Base-by-base conservation (phyloP, 2,797 vertebrate genomes). In the Scomberomorus guttatus region DNA sequence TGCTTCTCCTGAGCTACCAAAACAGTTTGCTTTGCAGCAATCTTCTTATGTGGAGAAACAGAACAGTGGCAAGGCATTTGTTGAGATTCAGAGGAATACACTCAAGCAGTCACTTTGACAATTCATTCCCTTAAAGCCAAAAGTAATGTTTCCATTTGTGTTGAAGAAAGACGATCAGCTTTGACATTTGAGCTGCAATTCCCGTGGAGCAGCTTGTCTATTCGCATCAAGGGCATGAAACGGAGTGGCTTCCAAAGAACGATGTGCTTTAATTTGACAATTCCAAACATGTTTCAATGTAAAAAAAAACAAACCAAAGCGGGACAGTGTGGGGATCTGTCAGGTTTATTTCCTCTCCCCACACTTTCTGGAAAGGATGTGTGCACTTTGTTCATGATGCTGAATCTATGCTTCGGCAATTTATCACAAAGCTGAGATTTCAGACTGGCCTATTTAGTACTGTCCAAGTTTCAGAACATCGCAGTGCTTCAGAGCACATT, bases 141-240 rank as follows among this genome's bases (percentile, higher is more conserved):
- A 87, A 79, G 80, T 84, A 87, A 90, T 86, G 85, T 86, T 90
- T 89, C 80, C 82, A 80, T 91, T 93, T 83, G 71, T 79, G 89
- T 77, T 20, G 37, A 82, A 76, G 75, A 82, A 78, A 88, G 71
- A 87, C 75, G 72, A 90, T 87, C 70, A 80, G 83, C 77, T 87
- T 86, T 91, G 91, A 91, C 89, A 88, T 85, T 87, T 87, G 75
- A 87, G 89, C 61, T 54, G 72, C 60, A 79, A 84, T 89, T 90
- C 72, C 81, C 72, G 80, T 74, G 82, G 82, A 92, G 62, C 79
- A 79, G 72, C 85, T 88, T 89, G 91, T 91, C 92, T 91, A 71
- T 79, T 85, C 15, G 5, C 70, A 85, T 92, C 87, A 84, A 65
- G 73, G 68, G 59, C 32, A 79, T 75, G 76, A 88, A 90, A 87